Evolutionary conservation across 2,888 invertebrate genomes (phyloP).

Genomic region (Mechanitis mazaeus): DNA sequence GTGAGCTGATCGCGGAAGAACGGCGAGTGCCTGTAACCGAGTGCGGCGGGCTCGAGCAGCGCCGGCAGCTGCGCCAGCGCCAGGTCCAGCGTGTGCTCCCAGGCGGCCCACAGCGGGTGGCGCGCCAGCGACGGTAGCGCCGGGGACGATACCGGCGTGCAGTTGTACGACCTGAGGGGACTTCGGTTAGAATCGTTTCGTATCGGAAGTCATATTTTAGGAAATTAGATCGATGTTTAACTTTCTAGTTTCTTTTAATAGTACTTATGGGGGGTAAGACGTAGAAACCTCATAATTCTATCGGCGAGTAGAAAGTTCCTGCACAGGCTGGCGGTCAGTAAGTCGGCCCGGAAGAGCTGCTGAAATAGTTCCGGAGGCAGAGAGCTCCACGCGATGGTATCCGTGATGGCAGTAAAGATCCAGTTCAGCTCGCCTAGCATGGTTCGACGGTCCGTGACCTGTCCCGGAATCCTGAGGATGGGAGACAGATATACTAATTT

Average conservation of each 20-base stretch:
- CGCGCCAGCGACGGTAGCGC: constrained; percentile 92
- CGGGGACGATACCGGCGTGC: constrained; percentile 96
- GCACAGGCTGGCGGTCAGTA: constrained; percentile 98
- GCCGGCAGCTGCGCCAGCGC: constrained; percentile 93
- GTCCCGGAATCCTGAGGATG: constrained; percentile 90
- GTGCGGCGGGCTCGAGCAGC: constrained; percentile 78
- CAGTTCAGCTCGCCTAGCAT: constrained; percentile 99
- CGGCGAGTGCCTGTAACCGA: constrained; percentile 83
- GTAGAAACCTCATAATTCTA: constrained; percentile 85
- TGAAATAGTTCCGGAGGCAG: constrained; percentile 96
- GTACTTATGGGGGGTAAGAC: neutral
- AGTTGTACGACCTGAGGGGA: constrained; percentile 87
- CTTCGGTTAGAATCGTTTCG: no score
- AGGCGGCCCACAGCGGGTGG: constrained; percentile 96
- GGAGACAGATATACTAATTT: no score
- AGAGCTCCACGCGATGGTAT: constrained; percentile 99
- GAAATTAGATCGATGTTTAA: no score
- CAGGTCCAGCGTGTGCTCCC: constrained; percentile 97
- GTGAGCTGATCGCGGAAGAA: constrained; percentile 99
- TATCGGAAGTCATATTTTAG: no score
- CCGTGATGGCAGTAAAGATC: constrained; percentile 99
- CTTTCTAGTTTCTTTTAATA: no score
- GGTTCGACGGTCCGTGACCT: constrained; percentile 94
- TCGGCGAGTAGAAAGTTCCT: constrained; percentile 98
- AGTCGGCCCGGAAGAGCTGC: constrained; percentile 96